These are phyloP conservation scores for Reinhardtius hippoglossoides DNA, from an alignment of 2,113 vertebrate species.

Conservation along the genomic window DNA sequence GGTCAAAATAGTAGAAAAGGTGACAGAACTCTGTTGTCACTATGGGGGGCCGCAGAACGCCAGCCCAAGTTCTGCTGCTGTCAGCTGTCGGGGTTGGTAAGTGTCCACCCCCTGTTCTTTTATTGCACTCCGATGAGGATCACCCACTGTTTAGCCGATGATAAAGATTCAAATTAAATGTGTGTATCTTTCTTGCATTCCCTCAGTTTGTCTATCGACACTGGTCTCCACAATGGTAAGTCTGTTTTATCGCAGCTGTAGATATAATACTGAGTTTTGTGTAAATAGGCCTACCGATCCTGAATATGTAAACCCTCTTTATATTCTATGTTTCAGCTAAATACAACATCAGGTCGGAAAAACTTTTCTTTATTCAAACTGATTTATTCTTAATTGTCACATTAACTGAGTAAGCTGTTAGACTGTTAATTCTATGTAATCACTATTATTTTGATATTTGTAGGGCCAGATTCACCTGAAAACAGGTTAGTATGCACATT, in stretches of 20 bases:
- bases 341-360: conserved; percentile 31
- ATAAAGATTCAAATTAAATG: neutral
- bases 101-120: conserved; percentile 8
- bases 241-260: conserved; percentile 3
- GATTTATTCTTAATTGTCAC: no score
- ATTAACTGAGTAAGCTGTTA: no score
- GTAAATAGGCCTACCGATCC: neutral
- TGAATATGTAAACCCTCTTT: neutral
- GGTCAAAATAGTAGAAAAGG: neutral
- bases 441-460: neutral
- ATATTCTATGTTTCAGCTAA: conserved; percentile 36
- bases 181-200: neutral
- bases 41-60: conserved; percentile 35
- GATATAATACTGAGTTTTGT: neutral
- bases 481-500: conserved; percentile 38
- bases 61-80: conserved; percentile 27
- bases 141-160: neutral
- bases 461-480: conserved; percentile 2
- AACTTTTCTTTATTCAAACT: neutral
- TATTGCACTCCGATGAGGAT: neutral
- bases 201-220: conserved; percentile 22
- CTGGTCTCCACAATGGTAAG: conserved; percentile 48
- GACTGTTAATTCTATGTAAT: neutral
- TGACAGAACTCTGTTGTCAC: neutral
- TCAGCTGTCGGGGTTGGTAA: conserved; percentile 27